These are phyloP conservation scores for Helicoverpa armigera DNA, from an alignment of 1,140 invertebrate species.

Conservation along the genomic window DNA sequence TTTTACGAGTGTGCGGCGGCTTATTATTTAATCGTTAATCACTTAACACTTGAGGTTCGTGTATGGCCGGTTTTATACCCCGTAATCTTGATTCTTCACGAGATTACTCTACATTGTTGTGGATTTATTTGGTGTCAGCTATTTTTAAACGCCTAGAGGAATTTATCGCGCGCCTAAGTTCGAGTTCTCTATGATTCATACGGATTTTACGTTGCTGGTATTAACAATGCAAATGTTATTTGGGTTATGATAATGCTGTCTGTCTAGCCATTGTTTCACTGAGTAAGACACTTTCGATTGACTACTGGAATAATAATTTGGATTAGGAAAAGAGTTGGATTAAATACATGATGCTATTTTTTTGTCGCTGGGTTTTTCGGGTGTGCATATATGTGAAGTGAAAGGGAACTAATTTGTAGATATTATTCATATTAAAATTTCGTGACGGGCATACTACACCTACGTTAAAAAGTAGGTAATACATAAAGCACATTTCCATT, in stretches of 20 bases:
- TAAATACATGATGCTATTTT: neutral
- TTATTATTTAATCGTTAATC: slow-evolving; percentile 85
- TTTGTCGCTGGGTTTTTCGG: neutral
- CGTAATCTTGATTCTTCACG: slow-evolving; percentile 57
- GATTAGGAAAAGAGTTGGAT: neutral
- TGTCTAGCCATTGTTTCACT: slow-evolving; percentile 1
- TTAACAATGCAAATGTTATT: slow-evolving; percentile 30
- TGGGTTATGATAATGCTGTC: slow-evolving; percentile 11
- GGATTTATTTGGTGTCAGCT: slow-evolving; percentile 50
- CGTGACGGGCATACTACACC: neutral
- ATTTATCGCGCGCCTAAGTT: slow-evolving; percentile 38
- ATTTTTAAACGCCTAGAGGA: slow-evolving; percentile 51
- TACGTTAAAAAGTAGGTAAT: neutral
- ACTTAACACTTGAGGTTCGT: slow-evolving; percentile 78
- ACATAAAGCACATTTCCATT: no score
- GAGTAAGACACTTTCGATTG: neutral
- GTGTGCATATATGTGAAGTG: neutral
- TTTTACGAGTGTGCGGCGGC: slow-evolving; percentile 83
- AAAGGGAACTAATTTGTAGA: neutral
- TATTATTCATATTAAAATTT: no score
- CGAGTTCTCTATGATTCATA: slow-evolving; percentile 41
- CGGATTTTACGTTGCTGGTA: slow-evolving; percentile 15
- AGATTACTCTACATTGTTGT: slow-evolving; percentile 46
- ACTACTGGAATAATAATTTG: neutral
- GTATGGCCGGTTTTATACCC: slow-evolving; percentile 66